These are phyloP conservation scores for Volucella inanis DNA, from an alignment of 2,888 invertebrate genomes.

Conservation along the genomic window DNA sequence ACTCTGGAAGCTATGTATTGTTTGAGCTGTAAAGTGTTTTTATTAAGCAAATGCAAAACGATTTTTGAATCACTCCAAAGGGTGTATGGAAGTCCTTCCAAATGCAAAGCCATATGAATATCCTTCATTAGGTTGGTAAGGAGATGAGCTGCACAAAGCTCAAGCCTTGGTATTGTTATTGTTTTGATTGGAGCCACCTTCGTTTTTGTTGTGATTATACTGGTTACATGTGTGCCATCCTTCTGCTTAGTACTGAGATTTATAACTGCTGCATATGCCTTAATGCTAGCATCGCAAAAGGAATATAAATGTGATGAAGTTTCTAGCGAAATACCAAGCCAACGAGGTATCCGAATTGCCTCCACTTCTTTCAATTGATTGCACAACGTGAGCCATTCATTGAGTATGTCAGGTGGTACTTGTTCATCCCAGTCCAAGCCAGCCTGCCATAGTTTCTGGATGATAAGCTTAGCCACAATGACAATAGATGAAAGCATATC, in stretches of 20 bases:
- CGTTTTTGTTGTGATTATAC: conserved; percentile 3
- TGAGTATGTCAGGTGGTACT: not conserved
- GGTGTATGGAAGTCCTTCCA: too few relatives aligned
- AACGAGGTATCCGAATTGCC: conserved; percentile 30
- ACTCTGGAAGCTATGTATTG: too few relatives aligned
- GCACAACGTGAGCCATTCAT: conserved; percentile 37
- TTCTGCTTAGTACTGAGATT: conserved; percentile 7
- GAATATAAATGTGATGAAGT: conserved; percentile 5
- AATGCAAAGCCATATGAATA: too few relatives aligned
- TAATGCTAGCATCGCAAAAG: conserved; percentile 12
- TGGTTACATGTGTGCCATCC: not conserved
- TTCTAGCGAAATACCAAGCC: conserved; percentile 17
- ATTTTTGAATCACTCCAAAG: too few relatives aligned
- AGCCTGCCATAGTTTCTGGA: too few relatives aligned
- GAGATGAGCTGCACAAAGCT: too few relatives aligned
- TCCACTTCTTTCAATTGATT: conserved; percentile 11
- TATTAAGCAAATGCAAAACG: too few relatives aligned
- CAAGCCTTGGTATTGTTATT: too few relatives aligned
- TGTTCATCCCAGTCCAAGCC: conserved; percentile 16
- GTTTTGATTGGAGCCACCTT: conserved; percentile 12
- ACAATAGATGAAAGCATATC: too few relatives aligned
- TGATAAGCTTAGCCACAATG: too few relatives aligned
- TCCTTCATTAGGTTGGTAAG: too few relatives aligned
- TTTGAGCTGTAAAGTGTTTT: too few relatives aligned
- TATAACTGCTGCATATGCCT: conserved; percentile 5